Evolutionary conservation across 2,888 invertebrate genomes (phyloP).

Genomic region (Elmis aenea): DNA sequence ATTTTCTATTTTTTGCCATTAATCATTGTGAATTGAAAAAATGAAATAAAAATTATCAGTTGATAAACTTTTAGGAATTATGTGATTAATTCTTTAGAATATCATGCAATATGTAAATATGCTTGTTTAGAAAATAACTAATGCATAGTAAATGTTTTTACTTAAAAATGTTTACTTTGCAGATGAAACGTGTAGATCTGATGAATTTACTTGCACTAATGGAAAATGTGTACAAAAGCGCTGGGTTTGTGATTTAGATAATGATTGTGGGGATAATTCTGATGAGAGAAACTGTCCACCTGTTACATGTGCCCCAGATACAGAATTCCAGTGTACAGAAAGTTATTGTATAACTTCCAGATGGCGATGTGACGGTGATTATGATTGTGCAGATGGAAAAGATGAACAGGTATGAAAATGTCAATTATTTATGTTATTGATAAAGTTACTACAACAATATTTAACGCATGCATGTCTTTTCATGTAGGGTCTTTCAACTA

Average conservation of each 20-base stretch:
- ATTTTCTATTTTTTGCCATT: too few relatives aligned
- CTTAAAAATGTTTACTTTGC: slow-evolving; percentile 16
- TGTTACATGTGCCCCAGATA: slow-evolving; percentile 62
- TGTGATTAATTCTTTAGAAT: too few relatives aligned
- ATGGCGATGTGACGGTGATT: slow-evolving; percentile 86
- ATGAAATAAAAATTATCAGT: too few relatives aligned
- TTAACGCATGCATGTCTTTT: background rate
- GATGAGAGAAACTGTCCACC: slow-evolving; percentile 76
- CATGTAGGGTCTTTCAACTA: too few relatives aligned
- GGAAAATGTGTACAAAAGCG: slow-evolving; percentile 81
- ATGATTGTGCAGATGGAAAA: slow-evolving; percentile 76
- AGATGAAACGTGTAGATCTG: slow-evolving; percentile 88
- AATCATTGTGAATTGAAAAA: too few relatives aligned
- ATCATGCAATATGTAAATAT: too few relatives aligned
- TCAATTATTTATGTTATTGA: too few relatives aligned
- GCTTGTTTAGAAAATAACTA: too few relatives aligned
- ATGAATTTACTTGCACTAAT: slow-evolving; percentile 89
- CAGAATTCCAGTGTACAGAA: slow-evolving; percentile 70
- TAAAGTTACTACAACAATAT: background rate
- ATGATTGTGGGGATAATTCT: slow-evolving; percentile 80
- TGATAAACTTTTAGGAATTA: too few relatives aligned
- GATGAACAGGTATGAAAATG: slow-evolving; percentile 77
- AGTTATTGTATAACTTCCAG: slow-evolving; percentile 72
- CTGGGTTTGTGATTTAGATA: slow-evolving; percentile 83
- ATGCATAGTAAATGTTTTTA: background rate